Evolutionary conservation across 2,113 vertebrate genomes (phyloP).

Genomic region (Crotalus viridis): DNA sequence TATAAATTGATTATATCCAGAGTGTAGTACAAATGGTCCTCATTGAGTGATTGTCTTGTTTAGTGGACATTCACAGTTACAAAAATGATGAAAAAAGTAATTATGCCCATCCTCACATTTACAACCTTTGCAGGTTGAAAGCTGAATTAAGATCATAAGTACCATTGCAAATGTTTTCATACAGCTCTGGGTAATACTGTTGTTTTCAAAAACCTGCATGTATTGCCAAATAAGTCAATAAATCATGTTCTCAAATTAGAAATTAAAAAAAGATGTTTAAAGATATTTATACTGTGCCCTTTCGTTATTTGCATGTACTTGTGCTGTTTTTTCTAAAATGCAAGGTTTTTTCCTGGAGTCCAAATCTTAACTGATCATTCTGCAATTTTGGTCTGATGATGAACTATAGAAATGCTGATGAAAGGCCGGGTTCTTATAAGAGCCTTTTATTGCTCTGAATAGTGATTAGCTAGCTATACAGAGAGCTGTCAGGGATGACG

Average conservation of each 20-base stretch:
- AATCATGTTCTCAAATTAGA: neutral
- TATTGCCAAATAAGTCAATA: neutral
- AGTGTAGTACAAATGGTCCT: neutral
- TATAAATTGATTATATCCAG: neutral
- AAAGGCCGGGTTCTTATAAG: neutral
- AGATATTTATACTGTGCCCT: neutral
- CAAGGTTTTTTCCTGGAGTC: neutral
- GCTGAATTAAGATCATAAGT: neutral
- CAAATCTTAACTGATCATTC: neutral
- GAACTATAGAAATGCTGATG: neutral
- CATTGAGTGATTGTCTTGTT: neutral
- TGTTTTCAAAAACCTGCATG: neutral
- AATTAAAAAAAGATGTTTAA: neutral
- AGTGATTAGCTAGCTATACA: neutral
- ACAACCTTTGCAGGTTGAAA: neutral
- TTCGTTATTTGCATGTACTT: neutral
- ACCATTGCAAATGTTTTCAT: neutral
- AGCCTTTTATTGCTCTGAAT: constrained; percentile 9
- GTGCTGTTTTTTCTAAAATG: neutral
- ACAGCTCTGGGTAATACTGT: neutral
- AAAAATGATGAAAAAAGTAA: neutral
- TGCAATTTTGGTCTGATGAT: neutral
- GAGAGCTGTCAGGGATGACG: neutral
- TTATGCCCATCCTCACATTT: neutral
- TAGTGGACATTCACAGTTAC: neutral